Percentiles rank a stretch among this genome's conserved stretches.
These are phyloP conservation scores for Lateolabrax maculatus DNA, from an alignment of 2,797 vertebrate species.

Conservation along the genomic window DNA sequence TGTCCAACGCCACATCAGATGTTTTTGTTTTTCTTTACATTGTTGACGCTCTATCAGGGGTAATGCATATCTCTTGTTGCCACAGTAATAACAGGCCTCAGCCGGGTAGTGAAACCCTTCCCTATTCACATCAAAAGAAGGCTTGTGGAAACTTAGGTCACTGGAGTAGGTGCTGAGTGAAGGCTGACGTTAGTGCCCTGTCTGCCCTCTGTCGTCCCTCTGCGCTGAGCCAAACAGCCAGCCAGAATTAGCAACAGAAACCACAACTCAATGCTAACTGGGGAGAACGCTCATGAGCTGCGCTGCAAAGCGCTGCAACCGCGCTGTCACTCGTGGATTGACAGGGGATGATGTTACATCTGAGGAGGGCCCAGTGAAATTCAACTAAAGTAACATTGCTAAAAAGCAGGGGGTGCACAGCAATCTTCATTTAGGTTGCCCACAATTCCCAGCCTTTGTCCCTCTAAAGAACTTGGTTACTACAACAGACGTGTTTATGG, in stretches of 20 bases:
- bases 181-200: slow-evolving; percentile 44
- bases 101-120: slow-evolving; percentile 65
- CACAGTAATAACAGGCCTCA: slow-evolving; percentile 66
- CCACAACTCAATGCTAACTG: slow-evolving; percentile 23
- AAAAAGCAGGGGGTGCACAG: slow-evolving; percentile 3
- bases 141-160: slow-evolving; percentile 53
- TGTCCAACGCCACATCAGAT: slow-evolving; percentile 38
- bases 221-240: slow-evolving; percentile 36
- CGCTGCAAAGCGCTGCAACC: slow-evolving; percentile 6
- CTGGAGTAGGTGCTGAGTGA: slow-evolving; percentile 68
- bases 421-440: background rate
- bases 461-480: background rate
- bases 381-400: background rate
- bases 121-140: slow-evolving; percentile 65
- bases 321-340: background rate
- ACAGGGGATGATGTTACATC: background rate
- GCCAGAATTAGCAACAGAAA: slow-evolving; percentile 61
- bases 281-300: slow-evolving; percentile 4
- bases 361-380: background rate
- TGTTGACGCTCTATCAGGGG: slow-evolving; percentile 15
- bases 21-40: slow-evolving; percentile 27
- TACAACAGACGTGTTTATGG: background rate
- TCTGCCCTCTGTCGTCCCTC: slow-evolving; percentile 43
- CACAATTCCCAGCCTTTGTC: too few species aligned
- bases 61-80: slow-evolving; percentile 52